These are phyloP conservation scores for Pammene fasciana DNA, from an alignment of 2,888 invertebrate genomes.

Conservation along the genomic window DNA sequence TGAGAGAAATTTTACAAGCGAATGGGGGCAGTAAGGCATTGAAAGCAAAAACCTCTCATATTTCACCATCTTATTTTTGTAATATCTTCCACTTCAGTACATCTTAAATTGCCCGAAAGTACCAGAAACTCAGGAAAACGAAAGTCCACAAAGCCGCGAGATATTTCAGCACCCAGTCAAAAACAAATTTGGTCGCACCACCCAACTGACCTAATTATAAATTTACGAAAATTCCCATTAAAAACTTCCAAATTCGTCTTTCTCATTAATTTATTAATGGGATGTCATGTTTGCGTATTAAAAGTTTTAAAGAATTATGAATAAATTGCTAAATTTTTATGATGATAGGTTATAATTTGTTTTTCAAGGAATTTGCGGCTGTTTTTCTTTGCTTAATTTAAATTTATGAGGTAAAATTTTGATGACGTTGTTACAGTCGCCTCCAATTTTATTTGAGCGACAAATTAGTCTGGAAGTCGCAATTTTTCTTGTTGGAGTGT, in stretches of 20 bases:
- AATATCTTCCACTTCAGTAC: not conserved
- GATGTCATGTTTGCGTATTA: conserved; percentile 35
- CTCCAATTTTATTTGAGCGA: not conserved
- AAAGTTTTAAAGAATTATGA: conserved; percentile 39
- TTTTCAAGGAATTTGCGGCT: conserved; percentile 7
- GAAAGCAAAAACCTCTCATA: not conserved
- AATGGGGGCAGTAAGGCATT: too few species aligned
- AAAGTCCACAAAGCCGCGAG: not conserved
- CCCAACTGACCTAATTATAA: conserved; percentile 33
- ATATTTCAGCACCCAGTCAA: conserved; percentile 5
- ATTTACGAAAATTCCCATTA: conserved; percentile 32
- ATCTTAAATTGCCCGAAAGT: conserved; percentile 12
- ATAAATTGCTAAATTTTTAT: conserved; percentile 20
- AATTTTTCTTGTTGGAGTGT: not conserved
- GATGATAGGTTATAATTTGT: conserved; percentile 28
- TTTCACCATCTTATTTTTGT: too few species aligned
- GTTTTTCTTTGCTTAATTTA: conserved; percentile 22
- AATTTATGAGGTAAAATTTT: conserved; percentile 21
- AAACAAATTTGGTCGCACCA: conserved; percentile 31
- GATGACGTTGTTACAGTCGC: not conserved
- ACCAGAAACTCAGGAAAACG: not conserved
- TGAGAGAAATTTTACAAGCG: not conserved
- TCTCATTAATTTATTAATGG: conserved; percentile 38
- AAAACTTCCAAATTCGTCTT: conserved; percentile 36
- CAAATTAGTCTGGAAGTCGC: not conserved